Evolutionary conservation across 2,888 invertebrate genomes (phyloP).

Genomic region (Opisthograptis luteolata): DNA sequence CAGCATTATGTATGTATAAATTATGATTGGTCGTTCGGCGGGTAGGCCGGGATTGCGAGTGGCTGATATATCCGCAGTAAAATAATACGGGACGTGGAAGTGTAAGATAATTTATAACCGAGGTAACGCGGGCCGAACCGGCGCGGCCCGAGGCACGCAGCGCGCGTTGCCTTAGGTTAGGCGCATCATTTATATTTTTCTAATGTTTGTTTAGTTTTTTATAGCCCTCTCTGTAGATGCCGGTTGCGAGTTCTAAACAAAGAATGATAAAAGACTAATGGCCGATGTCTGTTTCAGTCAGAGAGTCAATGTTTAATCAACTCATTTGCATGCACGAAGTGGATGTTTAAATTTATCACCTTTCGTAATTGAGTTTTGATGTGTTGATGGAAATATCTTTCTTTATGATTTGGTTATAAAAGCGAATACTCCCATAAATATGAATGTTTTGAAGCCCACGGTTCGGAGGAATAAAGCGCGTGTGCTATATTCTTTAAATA

Average conservation of each 20-base stretch:
- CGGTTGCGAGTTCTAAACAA: slow-evolving; percentile 75
- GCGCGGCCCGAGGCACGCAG: slow-evolving; percentile 52
- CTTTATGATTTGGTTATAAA: slow-evolving; percentile 58
- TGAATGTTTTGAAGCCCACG: slow-evolving; percentile 32
- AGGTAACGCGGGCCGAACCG: slow-evolving; percentile 60
- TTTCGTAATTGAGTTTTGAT: slow-evolving; percentile 64
- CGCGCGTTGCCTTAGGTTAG: slow-evolving; percentile 75
- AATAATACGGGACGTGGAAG: slow-evolving; percentile 75
- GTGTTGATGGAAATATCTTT: slow-evolving; percentile 61
- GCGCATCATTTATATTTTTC: slow-evolving; percentile 82
- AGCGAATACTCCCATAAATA: slow-evolving; percentile 56
- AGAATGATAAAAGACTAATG: slow-evolving; percentile 79
- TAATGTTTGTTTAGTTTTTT: slow-evolving; percentile 79
- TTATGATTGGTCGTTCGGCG: slow-evolving; percentile 70
- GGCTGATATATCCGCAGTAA: slow-evolving; percentile 75
- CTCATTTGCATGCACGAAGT: slow-evolving; percentile 70
- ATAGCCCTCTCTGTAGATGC: slow-evolving; percentile 67
- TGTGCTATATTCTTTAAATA: background rate
- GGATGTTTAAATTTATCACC: slow-evolving; percentile 69
- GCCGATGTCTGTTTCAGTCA: slow-evolving; percentile 72
- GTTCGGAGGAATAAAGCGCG: slow-evolving; percentile 17
- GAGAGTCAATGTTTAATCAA: slow-evolving; percentile 75
- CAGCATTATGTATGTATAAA: slow-evolving; percentile 64
- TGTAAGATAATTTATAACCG: slow-evolving; percentile 78
- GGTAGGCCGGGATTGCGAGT: slow-evolving; percentile 67